These are phyloP conservation scores for Pararge aegeria DNA, from an alignment of 1,140 invertebrate species.

Conservation along the genomic window DNA sequence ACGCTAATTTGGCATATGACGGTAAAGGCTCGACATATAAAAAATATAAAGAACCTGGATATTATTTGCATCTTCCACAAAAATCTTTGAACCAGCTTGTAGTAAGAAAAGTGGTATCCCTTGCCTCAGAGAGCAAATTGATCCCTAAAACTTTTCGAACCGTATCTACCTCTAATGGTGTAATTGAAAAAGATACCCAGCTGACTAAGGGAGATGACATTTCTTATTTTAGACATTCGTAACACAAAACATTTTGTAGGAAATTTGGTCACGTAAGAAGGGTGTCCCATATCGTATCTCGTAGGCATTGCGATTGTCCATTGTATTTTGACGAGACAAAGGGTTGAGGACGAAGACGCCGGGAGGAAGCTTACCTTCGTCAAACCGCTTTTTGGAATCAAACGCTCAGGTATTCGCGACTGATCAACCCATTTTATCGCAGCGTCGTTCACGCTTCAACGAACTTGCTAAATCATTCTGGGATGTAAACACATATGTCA, in stretches of 20 bases:
- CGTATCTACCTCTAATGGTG: slow-evolving; percentile 4
- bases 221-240: slow-evolving; percentile 64
- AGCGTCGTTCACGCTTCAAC: slow-evolving; percentile 22
- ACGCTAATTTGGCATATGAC: too few relatives aligned
- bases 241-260: slow-evolving; percentile 69
- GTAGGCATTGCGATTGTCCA: slow-evolving; percentile 71
- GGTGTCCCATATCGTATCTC: slow-evolving; percentile 71
- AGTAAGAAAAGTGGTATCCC: too few relatives aligned
- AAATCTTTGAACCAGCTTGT: too few relatives aligned
- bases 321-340: slow-evolving; percentile 74
- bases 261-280: slow-evolving; percentile 75
- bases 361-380: slow-evolving; percentile 66
- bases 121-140: too few relatives aligned
- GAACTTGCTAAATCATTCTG: slow-evolving; percentile 24
- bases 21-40: too few relatives aligned
- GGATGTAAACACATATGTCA: slow-evolving; percentile 10
- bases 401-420: slow-evolving; percentile 64
- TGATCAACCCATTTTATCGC: slow-evolving; percentile 59
- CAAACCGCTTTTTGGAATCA: slow-evolving; percentile 66
- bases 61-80: too few relatives aligned
- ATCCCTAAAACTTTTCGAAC: too few relatives aligned
- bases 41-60: too few relatives aligned
- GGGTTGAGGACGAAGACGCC: slow-evolving; percentile 65
- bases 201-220: slow-evolving; percentile 55
- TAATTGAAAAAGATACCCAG: slow-evolving; percentile 26